Base-by-base conservation (phyloP, 2,113 vertebrate genomes). In the Patagioenas fasciata region DNA sequence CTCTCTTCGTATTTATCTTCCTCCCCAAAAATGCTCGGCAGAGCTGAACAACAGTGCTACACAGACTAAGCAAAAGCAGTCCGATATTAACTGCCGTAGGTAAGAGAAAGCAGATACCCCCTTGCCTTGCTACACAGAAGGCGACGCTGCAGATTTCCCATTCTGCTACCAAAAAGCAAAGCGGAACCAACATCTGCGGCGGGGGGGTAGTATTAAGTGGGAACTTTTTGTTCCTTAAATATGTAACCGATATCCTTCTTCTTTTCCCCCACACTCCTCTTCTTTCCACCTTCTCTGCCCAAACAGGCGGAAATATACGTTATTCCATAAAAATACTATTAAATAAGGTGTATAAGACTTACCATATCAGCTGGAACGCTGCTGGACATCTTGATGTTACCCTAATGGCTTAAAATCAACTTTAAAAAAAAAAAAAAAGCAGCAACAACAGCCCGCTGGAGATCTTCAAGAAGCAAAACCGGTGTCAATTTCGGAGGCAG, bases 351-450 rank as follows among this genome's bases (percentile, higher is more conserved):
- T 2, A 5, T 15, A 16, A 66, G 58, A 96, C 98, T 98, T 87
- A 98, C 98, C 98, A 98, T 98, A 95, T 98, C 98, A 95, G 98
- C 98, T 72, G 98, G 98, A 92, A 98, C 97, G 96, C 96, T 98
- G 91, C 98, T 97, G 96, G 98, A 98, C 98, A 98, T 98, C 97
- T 98, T 98, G 98, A 93, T 84, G 93, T 80, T 87, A 89, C 94
- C 69, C 91, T 94, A 95, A 93, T 42, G 91, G 89, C 70, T 89
- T 75, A 14, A 95, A 87, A 92, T 4, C 28, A 65, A 89, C 51
- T 92, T 62, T 2, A n/a, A 50, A 36, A 65, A 44, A 36, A 48
- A 60, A 79, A 31, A 48, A 2, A 34, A 31, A 74, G 32, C 67
- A 85, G 83, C 85, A 89, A 36, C 42, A 47, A 11, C 19, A 56